Evolutionary conservation across 2,797 vertebrate genomes (phyloP).

Genomic region (Argya squamiceps): DNA sequence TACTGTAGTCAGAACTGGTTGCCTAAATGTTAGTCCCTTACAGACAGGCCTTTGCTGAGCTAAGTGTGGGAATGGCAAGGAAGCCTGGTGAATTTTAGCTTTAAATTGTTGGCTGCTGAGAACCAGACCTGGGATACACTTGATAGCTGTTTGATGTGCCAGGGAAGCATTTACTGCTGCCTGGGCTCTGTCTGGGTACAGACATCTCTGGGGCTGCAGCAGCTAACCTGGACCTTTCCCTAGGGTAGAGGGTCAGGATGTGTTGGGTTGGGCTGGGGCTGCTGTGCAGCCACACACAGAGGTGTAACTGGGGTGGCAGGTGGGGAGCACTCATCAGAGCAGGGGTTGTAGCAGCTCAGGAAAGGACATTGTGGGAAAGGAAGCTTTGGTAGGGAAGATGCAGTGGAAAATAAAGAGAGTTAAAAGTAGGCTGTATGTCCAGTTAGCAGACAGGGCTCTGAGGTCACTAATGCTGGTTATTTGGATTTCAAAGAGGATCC

Average conservation of each 20-base stretch:
- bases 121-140: not conserved
- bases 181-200: not conserved
- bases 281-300: not conserved
- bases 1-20: conserved; percentile 51
- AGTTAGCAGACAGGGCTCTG: conserved; percentile 13
- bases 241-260: not conserved
- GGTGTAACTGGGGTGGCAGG: not conserved
- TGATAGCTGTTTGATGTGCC: not conserved
- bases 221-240: not conserved
- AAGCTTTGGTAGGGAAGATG: not conserved
- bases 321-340: not conserved
- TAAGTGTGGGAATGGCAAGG: not conserved
- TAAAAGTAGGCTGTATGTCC: not conserved
- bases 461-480: conserved; percentile 45
- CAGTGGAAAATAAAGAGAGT: not conserved
- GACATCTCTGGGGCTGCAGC: not conserved
- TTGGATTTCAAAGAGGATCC: conserved; percentile 50
- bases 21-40: conserved; percentile 52
- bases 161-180: not conserved
- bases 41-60: conserved; percentile 49
- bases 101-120: conserved; percentile 27
- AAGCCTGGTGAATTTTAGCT: conserved; percentile 15
- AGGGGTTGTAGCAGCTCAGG: not conserved
- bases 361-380: not conserved
- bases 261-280: not conserved